Evolutionary conservation across 2,113 vertebrate genomes (phyloP).

Genomic region (Typhlomys cinereus): DNA sequence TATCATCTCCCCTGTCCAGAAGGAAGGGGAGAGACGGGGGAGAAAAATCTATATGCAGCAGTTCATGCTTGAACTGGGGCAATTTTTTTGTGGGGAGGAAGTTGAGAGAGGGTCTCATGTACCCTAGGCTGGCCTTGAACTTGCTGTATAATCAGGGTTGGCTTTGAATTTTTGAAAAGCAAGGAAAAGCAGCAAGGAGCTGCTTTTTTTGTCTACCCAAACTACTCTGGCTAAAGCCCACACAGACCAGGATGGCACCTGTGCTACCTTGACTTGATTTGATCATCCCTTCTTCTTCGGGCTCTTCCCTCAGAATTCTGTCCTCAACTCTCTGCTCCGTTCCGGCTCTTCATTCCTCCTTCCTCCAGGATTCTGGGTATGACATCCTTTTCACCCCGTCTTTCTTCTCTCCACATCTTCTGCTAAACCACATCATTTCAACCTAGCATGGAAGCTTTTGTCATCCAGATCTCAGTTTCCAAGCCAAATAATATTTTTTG

Average conservation of each 20-base stretch:
- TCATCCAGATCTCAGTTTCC: not conserved
- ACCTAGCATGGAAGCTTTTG: too few relatives aligned
- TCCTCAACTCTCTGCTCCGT: not conserved
- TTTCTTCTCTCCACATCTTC: not conserved
- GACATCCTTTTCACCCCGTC: too few relatives aligned
- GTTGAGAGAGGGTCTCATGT: too few relatives aligned
- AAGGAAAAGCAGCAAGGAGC: not conserved
- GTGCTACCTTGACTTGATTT: not conserved
- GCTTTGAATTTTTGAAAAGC: not conserved
- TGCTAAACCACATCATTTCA: not conserved
- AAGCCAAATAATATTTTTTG: not conserved
- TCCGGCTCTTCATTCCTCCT: not conserved
- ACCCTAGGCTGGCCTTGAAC: too few relatives aligned
- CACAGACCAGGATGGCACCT: not conserved
- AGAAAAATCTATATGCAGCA: not conserved
- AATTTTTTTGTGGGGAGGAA: too few relatives aligned
- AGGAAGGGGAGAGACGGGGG: accelerated
- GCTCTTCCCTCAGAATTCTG: not conserved
- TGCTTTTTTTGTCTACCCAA: too few relatives aligned
- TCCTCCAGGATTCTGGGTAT: too few relatives aligned
- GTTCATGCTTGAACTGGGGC: not conserved
- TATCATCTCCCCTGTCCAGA: not conserved
- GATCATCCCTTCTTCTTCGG: not conserved
- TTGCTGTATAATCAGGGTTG: too few relatives aligned
- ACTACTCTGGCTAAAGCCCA: not conserved